Evolutionary conservation across 2,797 vertebrate species (phyloP), one percentile per base, ranked within the genome.

Genomic region (Acanthornis magna): DNA sequence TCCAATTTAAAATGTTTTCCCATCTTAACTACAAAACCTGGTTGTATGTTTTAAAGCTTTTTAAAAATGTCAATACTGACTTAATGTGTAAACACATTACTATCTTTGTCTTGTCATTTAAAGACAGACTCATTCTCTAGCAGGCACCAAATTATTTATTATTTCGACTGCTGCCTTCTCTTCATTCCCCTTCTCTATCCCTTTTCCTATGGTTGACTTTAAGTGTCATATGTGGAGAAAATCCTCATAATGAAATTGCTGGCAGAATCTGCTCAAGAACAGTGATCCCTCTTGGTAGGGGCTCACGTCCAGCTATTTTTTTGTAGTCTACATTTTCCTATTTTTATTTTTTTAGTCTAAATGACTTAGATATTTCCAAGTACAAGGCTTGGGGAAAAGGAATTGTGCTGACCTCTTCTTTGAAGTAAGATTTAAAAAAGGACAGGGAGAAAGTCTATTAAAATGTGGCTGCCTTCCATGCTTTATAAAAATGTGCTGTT

Each of bases 1-100:
- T 94, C 72, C 79, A 92, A 73, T 89, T 92, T 72, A 89, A 83
- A 89, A 84, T 89, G 65, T 94, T 95, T 95, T 91, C 63, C 61
- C 58, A 82, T 85, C 85, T 89, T 93, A 94, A 88, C 80, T 93
- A 77, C 63, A 68, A 73, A 91, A 84, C 50, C 38, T 61, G 30
- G 18, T 45, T 75, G 20, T 43, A 50, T 81, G 71, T 72, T 96
- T 84, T 80, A 73, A 79, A 91, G 40, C 23, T 47, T 80, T 74
- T 76, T n/a, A 0, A 42, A 94, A 81, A 73, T 23, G 45, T 45
- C 74, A 70, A 70, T 85, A 79, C 48, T 76, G 62, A 85, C 66
- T 88, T 88, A 74, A 50, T 75, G 43, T 74, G 74, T 83, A 89
- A 95, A 72, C 30, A 54, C 20, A 16, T 58, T 38, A 25, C 54